Percentiles rank a stretch among this genome's conserved stretches.
phyloP scores from a whole-genome alignment of 2,113 vertebrate species.

The Sorex araneus region DNA sequence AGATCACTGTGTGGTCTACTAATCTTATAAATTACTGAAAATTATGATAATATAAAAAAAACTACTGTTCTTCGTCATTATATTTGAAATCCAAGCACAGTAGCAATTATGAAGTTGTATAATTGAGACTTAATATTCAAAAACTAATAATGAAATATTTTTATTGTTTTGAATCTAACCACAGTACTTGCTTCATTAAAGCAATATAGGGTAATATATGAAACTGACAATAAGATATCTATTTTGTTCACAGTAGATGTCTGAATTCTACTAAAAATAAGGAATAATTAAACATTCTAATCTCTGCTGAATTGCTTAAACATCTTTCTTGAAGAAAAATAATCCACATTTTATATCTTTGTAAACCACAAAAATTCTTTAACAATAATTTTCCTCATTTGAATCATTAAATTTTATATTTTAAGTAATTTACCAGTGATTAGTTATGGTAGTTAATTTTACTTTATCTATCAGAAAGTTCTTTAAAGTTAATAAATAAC shows the following conservation, averaged over 20 bases:
- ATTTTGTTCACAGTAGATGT: neutral
- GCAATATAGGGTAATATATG: neutral
- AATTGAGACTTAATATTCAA: slow-evolving; percentile 62
- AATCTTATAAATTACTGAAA: slow-evolving; percentile 62
- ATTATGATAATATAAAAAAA: slow-evolving; percentile 45
- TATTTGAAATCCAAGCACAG: slow-evolving; percentile 46
- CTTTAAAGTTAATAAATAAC: slow-evolving; percentile 7
- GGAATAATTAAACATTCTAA: neutral
- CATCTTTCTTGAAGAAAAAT: neutral
- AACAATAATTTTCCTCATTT: neutral
- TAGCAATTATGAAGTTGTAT: slow-evolving; percentile 53
- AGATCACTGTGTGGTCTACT: slow-evolving; percentile 39
- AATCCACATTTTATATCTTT: neutral
- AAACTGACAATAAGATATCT: neutral
- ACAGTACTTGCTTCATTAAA: neutral
- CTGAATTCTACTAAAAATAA: neutral
- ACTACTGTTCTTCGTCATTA: slow-evolving; percentile 14
- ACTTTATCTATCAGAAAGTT: neutral
- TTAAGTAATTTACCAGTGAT: neutral
- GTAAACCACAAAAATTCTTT: neutral
- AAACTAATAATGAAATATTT: neutral
- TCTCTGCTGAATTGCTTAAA: neutral
- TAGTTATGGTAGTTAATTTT: neutral
- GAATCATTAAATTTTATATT: neutral
- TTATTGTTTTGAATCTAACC: neutral